Conservation (phyloP, 2,888 invertebrate species). For the Spilarctia lutea region DNA sequence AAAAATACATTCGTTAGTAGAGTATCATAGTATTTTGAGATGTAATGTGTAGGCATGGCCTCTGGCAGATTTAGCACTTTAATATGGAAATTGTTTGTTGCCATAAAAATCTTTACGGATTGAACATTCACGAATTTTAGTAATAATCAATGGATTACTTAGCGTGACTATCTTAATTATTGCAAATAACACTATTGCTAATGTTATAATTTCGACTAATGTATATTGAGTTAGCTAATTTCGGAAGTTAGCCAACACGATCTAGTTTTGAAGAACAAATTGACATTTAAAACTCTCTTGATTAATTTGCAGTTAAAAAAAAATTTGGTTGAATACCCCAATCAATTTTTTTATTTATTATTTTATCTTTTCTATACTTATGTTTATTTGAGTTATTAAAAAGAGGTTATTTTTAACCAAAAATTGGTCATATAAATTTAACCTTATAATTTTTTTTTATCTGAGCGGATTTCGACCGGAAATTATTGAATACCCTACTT, state of each 20-base stretch:
- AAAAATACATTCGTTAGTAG: slow-evolving; percentile 16
- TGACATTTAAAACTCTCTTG: not conserved
- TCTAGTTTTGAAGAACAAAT: not conserved
- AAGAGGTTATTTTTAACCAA: not conserved
- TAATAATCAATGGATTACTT: not conserved
- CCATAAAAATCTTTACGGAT: not conserved
- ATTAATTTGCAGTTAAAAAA: not conserved
- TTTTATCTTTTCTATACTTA: not conserved
- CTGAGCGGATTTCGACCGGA: too few species aligned
- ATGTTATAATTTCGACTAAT: not conserved
- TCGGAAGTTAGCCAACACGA: not conserved
- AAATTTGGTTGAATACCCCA: too few species aligned
- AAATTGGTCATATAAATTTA: too few species aligned
- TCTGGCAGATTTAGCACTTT: not conserved
- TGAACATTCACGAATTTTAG: not conserved
- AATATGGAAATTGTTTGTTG: not conserved
- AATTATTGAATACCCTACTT: too few species aligned
- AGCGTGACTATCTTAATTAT: slow-evolving; percentile 3
- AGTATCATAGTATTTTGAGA: slow-evolving; percentile 2
- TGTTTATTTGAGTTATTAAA: not conserved
- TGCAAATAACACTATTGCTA: not conserved
- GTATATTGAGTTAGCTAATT: not conserved
- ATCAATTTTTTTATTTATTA: not conserved
- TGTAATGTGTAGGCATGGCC: slow-evolving; percentile 3
- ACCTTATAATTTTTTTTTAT: too few species aligned